Evolutionary conservation across 2,888 invertebrate species (phyloP).

Genomic region (Nomada fucata): DNA sequence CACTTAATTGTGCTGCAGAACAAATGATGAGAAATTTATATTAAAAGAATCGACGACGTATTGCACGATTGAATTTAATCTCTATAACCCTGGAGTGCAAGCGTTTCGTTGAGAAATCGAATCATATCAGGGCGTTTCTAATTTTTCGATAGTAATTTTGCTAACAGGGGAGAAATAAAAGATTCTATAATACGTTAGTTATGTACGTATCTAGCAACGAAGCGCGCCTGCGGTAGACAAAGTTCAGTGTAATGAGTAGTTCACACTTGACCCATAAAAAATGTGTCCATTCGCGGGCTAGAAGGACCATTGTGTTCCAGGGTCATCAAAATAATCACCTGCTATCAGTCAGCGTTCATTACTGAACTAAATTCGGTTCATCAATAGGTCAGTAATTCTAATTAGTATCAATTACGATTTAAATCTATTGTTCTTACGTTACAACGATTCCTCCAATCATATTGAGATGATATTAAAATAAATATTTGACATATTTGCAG

Average conservation of each 20-base stretch:
- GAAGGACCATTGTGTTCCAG: constrained; percentile 39
- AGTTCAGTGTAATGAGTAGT: constrained; percentile 74
- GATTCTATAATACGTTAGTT: background rate
- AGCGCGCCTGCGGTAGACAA: background rate
- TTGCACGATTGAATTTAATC: background rate
- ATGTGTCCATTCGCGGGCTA: constrained; percentile 37
- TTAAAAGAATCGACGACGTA: background rate
- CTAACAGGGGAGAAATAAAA: background rate
- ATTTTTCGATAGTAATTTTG: background rate
- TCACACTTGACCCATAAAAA: constrained; percentile 76
- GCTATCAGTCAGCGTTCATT: constrained; percentile 31
- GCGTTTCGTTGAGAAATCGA: background rate
- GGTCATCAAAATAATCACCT: constrained; percentile 49
- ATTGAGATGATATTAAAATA: too few species aligned
- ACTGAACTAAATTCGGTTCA: constrained; percentile 21
- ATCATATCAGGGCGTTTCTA: background rate
- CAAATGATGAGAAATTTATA: background rate
- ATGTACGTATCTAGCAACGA: constrained; percentile 5
- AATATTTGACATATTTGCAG: background rate
- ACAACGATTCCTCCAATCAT: background rate
- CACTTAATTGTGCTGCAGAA: background rate
- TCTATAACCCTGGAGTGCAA: background rate
- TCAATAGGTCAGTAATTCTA: constrained; percentile 23
- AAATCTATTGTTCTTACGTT: background rate
- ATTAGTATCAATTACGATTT: constrained; percentile 29